Base-by-base conservation (phyloP, 2,113 vertebrate genomes). In the Montifringilla adamsi region DNA sequence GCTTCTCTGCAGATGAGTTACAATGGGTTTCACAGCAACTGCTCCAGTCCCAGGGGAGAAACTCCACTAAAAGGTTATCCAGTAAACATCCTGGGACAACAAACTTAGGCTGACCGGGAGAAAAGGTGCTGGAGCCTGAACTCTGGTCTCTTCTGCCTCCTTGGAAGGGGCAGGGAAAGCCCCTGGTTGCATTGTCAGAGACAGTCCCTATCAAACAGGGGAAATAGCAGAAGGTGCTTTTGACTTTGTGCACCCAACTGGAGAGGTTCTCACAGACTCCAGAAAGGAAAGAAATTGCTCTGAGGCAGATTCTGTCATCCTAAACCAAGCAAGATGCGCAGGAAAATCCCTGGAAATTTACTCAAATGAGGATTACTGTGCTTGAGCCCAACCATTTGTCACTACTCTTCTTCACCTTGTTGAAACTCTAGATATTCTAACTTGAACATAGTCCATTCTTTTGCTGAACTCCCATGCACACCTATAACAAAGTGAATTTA, bases 131-230 rank as follows among this genome's bases (percentile, higher is more conserved):
- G 41, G n/a, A 87, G 46, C 37, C 64, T 66, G 33, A 76, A 20
- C 2, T 50, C 70, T 68, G 28, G 33, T 63, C 26, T 53, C 20
- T 72, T 82, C 72, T 76, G 33, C 17, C 43, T 75, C 26, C 46
- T 66, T 62, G 69, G 37, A 52, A 60, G 39, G 13, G 39, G 9
- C n/a, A 91, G 59, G 52, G 77, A 41, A 87, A 47, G 10, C 15
- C 8, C 15, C 33, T 55, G 3, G 13, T 49, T 8, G 3, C 1
- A 6, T 39, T 80, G 88, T 47, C 77, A 89, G 69, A 52, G 46
- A 13, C 18, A 73, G 13, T 58, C 18, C 52, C 39, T 41, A 8
- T 27, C 1, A 1, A 56, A 50, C 15, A 4, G 0, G 2, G 20
- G 18, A 23, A 88, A 53, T 0, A 31, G 39, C 67, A 75, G 52